Base-by-base conservation (phyloP, 2,113 vertebrate species). In the Conger conger region DNA sequence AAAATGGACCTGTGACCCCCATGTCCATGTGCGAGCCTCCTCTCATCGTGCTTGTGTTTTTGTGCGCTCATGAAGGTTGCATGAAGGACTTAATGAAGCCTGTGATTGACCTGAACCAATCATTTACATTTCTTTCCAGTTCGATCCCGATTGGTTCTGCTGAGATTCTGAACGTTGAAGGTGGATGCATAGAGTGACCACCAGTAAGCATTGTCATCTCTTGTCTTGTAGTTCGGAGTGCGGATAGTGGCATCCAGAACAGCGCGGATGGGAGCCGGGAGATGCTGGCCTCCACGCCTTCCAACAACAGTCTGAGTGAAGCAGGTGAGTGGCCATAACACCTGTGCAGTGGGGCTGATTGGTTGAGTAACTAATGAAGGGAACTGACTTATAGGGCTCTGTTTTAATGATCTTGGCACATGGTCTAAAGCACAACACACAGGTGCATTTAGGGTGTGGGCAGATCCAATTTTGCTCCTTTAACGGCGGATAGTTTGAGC, bases 241-340 rank as follows among this genome's bases (percentile, higher is more conserved):
- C 93, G 86, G 95, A 95, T 90, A 96, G 94, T 87, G 94, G 94
- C 79, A 95, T 95, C 87, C 95, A 95, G 85, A 94, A 93, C 0
- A 93, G 93, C 1, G 37, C 87, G 50, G 94, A 93, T 40, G 94
- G 93, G 87, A 93, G 92, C 82, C 91, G 91, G 86, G 94, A 95
- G 79, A 90, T 90, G 83, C 89, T 96, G 87, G 89, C 93, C 37
- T 93, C 94, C 76, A 89, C 92, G 0, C 63, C 89, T 54, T 95
- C 95, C 57, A 89, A 89, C 35, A 94, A 93, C 87, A 94, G 94
- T 91, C 92, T 96, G 89, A 94, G 93, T 80, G 96, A 96, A 76
- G 73, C 94, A 88, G 96, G 96, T 96, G 80, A 76, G 83, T 35
- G 73, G 4, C 4, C 16, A 57, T 18, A 4, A 63, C 57, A 63